Conservation (phyloP, 2,797 vertebrate genomes). For the Catostomus latipinnis region DNA sequence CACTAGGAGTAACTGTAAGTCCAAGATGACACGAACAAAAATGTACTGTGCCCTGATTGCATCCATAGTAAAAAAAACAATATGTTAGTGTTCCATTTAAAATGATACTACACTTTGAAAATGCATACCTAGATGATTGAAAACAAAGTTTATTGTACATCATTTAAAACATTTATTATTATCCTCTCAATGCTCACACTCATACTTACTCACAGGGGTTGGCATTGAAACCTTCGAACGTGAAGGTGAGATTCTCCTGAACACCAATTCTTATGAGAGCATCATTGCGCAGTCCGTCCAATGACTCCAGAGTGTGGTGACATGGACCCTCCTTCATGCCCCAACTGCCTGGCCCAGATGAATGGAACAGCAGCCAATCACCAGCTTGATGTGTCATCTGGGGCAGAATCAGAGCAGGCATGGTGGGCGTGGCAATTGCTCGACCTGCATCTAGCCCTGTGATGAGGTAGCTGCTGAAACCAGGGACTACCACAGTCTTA, state of each 20-base stretch:
- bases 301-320: conserved; percentile 30
- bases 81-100: no score
- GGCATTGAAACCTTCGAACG: conserved; percentile 36
- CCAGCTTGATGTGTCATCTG: background rate
- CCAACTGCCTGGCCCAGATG: background rate
- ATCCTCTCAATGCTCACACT: background rate
- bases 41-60: no score
- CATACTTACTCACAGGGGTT: conserved; percentile 32
- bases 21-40: no score
- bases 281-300: conserved; percentile 20
- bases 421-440: conserved; percentile 12
- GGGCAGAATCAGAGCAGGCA: conserved; percentile 3
- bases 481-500: conserved; percentile 35
- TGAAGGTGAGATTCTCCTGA: conserved; percentile 34
- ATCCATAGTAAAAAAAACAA: no score
- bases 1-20: no score
- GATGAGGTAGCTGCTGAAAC: conserved; percentile 43
- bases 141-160: no score
- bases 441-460: background rate
- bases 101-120: no score
- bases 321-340: conserved; percentile 30
- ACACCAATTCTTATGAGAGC: conserved; percentile 39
- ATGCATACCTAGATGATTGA: no score
- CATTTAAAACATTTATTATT: no score
- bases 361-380: conserved; percentile 36